Base-by-base conservation (phyloP, 2,797 vertebrate genomes). In the Apogon talboti region DNA sequence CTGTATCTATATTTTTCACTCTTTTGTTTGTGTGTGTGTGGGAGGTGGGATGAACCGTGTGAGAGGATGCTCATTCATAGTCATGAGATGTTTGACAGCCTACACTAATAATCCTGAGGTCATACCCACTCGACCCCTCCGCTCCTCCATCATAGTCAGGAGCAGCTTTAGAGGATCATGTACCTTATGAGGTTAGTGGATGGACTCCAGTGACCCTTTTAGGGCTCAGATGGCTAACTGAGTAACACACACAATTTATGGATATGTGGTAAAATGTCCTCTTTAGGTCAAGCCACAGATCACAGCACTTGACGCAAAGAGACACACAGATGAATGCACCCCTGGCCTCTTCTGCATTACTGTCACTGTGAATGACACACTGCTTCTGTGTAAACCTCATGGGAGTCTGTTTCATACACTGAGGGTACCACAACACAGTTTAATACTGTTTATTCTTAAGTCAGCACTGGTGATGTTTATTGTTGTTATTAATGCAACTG, bases 91-190 rank as follows among this genome's bases (percentile, higher is more conserved):
- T 24, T 7, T 38, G 19, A 48, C 37, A 56, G n/a, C 6, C 12
- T 21, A 28, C 12, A 30, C 14, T 58, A 43, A 79, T 57, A 28
- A 71, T 67, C 18, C 45, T 38, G 18, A 63, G 63, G 67, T 65
- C 63, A 46, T 38, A 44, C 67, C 71, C 60, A 50, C 62, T 37
- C 49, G 60, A 30, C 9, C 55, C 73, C 24, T 40, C 16, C 49
- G 69, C 21, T 38, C 19, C 56, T 55, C 56, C 72, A 60, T 82
- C 67, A 74, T 42, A 77, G 69, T 54, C 42, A 38, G 65, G 66
- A 74, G n/a, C 69, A 71, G 61, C 52, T 83, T 64, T 77, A 85
- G 66, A 79, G 77, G 46, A 66, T 73, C 47, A 14, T 19, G 47
- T 43, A 42, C 33, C 12, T 6, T 28, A 53, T 77, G 54, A 65